phyloP scores from a whole-genome alignment of 1,140 invertebrate genomes.

The Drosophila willistoni region DNA sequence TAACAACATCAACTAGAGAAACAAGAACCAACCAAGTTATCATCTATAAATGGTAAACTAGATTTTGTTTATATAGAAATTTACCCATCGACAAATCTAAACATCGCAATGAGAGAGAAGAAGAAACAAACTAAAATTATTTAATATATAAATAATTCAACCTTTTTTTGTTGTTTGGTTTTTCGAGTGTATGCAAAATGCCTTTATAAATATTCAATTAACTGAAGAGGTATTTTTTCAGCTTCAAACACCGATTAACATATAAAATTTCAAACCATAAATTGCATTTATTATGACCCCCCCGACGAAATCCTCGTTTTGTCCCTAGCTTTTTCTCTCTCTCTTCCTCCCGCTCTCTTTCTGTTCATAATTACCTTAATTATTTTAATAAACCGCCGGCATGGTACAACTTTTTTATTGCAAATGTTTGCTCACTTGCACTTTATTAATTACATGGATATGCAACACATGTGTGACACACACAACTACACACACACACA shows the following conservation, averaged over 20 bases:
- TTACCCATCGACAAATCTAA: slow-evolving; percentile 27
- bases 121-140: too few species aligned
- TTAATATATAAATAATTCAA: too few species aligned
- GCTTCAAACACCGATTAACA: slow-evolving; percentile 42
- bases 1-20: slow-evolving; percentile 7
- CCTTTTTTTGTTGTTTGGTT: too few species aligned
- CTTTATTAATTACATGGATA: slow-evolving; percentile 73
- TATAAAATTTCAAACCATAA: slow-evolving; percentile 55
- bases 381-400: slow-evolving; percentile 78
- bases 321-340: not conserved
- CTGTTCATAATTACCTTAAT: slow-evolving; percentile 76
- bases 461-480: slow-evolving; percentile 56
- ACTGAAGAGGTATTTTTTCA: slow-evolving; percentile 12
- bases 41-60: slow-evolving; percentile 65
- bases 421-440: slow-evolving; percentile 70
- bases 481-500: not conserved
- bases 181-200: not conserved
- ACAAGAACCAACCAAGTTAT: slow-evolving; percentile 57
- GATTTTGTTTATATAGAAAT: slow-evolving; percentile 71
- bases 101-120: too few species aligned
- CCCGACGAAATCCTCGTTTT: not conserved
- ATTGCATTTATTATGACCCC: slow-evolving; percentile 62
- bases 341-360: slow-evolving; percentile 23
- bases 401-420: slow-evolving; percentile 41
- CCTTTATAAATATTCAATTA: slow-evolving; percentile 42